Conservation (phyloP, 1,140 invertebrate species). For the Dryas iulia region DNA sequence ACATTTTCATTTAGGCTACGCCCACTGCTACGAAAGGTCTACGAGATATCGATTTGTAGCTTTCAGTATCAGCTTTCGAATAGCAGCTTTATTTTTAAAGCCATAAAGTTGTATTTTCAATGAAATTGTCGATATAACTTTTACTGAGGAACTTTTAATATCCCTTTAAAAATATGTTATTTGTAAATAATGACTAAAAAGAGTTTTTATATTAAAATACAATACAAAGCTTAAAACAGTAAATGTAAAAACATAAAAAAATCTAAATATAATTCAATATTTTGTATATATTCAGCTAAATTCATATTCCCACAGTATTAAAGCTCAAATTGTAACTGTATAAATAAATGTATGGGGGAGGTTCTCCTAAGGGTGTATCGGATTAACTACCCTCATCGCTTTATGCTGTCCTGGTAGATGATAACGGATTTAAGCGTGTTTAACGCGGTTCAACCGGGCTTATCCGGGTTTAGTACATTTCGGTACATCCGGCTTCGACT, state of each 20-base stretch:
- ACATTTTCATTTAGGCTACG: slow-evolving; percentile 28
- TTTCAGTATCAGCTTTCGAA: background rate
- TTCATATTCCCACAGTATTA: background rate
- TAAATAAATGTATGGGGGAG: background rate
- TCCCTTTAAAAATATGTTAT: background rate
- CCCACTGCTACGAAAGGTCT: slow-evolving; percentile 44
- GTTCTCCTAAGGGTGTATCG: slow-evolving; percentile 13
- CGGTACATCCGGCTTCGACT: background rate
- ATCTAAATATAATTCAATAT: background rate
- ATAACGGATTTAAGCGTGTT: slow-evolving; percentile 73
- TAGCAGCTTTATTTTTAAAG: background rate
- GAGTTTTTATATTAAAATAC: no score
- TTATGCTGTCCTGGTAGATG: slow-evolving; percentile 61
- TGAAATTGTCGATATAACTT: background rate
- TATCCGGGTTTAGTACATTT: slow-evolving; percentile 20
- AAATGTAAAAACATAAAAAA: no score
- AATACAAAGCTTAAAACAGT: no score
- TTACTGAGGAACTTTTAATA: background rate
- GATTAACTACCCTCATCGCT: slow-evolving; percentile 46
- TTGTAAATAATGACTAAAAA: no score
- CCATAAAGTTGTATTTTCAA: slow-evolving; percentile 1
- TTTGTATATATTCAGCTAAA: no score
- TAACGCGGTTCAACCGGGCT: slow-evolving; percentile 52
- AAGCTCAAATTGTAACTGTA: background rate
- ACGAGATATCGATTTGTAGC: slow-evolving; percentile 47